Evolutionary conservation across 2,113 vertebrate genomes (phyloP), one percentile per base, ranked within the genome.

Genomic region (Protomyctophum bolini): DNA sequence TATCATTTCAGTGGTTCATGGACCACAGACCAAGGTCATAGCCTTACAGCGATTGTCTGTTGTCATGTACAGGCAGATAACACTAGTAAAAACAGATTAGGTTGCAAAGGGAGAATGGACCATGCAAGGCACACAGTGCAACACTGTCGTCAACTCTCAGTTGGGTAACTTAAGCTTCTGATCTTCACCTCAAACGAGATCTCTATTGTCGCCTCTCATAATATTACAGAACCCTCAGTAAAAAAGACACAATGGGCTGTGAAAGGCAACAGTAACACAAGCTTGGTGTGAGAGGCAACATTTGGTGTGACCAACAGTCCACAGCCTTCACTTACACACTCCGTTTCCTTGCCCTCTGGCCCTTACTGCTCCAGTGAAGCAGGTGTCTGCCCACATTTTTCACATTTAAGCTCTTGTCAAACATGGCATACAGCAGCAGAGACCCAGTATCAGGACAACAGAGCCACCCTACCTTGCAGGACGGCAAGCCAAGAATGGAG

Each of bases 401-500:
- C 68, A 82, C 68, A 83, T 84, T 21, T 21, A 77, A 86, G 86
- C 86, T 80, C 79, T 80, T 84, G 86, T 88, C 84, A 88, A 88
- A 90, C 83, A 88, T 61, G 76, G 70, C 7, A 58, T 62, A 56
- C 72, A 29, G 76, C 70, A 77, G 80, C 83, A 82, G 84, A 76
- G 81, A 76, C 73, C 67, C 86, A 87, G 83, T 83, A 88, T 83
- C 86, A 82, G 66, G 47, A 90, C 85, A 87, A 86, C 82, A 68
- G 83, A 79, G 80, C 55, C 75, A 52, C 66, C 48, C 67, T 75
- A 72, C 74, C 74, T 49, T 63, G 68, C 76, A 77, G 68, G n/a
- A 10, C 66, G 6, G 61, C 62, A 67, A 21, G 80, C 29, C 72
- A 50, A 68, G 28, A 59, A 11, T 51, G 46, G 66, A 76, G 74